These are phyloP conservation scores for Ceratoteleas bidentatus DNA, from an alignment of 1,140 invertebrate species.

Conservation along the genomic window DNA sequence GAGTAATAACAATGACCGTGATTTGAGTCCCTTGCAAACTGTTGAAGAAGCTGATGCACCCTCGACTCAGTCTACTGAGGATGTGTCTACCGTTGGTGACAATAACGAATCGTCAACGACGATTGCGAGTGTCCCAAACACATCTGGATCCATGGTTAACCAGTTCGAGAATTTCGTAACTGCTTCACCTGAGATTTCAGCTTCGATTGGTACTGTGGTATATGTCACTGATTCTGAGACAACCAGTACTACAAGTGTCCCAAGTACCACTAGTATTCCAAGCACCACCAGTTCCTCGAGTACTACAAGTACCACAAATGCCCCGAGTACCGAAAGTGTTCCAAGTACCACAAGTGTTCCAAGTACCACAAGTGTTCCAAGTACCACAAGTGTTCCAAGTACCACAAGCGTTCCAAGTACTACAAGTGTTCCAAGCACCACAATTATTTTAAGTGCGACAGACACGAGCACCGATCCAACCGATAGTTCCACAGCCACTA, in stretches of 20 bases:
- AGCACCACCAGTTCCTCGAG: background rate
- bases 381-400: background rate
- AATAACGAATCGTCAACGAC: conserved; percentile 14
- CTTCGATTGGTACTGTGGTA: conserved; percentile 13
- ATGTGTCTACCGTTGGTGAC: conserved; percentile 2
- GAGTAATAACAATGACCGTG: conserved; percentile 26
- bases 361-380: background rate
- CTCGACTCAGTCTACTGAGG: conserved; percentile 18
- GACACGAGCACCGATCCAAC: conserved; percentile 9
- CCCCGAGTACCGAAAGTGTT: background rate
- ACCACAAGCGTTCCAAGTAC: background rate
- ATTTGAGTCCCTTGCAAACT: conserved; percentile 6
- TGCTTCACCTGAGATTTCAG: conserved; percentile 3
- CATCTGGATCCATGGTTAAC: background rate
- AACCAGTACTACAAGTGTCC: background rate
- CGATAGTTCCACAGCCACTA: conserved; percentile 10
- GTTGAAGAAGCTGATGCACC: conserved; percentile 6
- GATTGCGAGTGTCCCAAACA: background rate
- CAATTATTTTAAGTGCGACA: background rate
- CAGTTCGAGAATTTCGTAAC: conserved; percentile 23
- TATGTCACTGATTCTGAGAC: conserved; percentile 1
- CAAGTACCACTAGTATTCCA: background rate
- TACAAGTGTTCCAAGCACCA: background rate
- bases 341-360: background rate
- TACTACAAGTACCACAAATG: background rate